A percentile compares a stretch with the other conserved stretches of the same genome.
Conservation (phyloP, 2,113 vertebrate species). For the Calyptommatus sinebrachiatus region DNA sequence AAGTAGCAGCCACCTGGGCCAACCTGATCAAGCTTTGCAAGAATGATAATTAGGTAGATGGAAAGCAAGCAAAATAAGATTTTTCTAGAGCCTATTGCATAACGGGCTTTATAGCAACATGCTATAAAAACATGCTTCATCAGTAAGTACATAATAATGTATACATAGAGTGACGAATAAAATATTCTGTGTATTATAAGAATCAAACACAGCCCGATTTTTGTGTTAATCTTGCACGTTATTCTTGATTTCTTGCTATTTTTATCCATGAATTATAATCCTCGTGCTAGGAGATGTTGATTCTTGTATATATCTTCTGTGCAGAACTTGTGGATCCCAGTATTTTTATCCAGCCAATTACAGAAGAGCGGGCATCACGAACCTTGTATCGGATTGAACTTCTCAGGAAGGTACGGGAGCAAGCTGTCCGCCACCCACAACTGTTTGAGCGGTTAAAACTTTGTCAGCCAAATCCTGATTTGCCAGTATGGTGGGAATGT, state of each 20-base stretch:
- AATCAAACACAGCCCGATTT: too few species aligned
- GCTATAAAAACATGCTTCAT: too few species aligned
- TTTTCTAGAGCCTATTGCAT: too few species aligned
- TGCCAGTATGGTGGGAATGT: conserved; percentile 95
- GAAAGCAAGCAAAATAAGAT: too few species aligned
- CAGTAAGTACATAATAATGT: too few species aligned
- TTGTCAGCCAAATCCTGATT: conserved; percentile 90
- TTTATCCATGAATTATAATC: not conserved
- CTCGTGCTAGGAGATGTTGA: not conserved
- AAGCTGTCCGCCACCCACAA: conserved; percentile 88
- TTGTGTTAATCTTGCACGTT: not conserved
- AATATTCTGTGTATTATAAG: too few species aligned
- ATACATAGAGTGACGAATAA: too few species aligned
- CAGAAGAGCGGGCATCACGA: conserved; percentile 94
- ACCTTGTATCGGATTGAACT: conserved; percentile 95
- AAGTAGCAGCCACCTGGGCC: too few species aligned
- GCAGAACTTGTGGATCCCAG: conserved; percentile 86
- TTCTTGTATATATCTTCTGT: conserved; percentile 35
- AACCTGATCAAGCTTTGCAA: too few species aligned
- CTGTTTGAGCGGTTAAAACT: conserved; percentile 87
- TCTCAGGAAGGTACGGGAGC: conserved; percentile 94
- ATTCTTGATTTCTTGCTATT: not conserved
- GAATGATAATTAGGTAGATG: too few species aligned
- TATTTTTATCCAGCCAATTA: conserved; percentile 94
- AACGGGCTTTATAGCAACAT: too few species aligned